phyloP scores from a whole-genome alignment of 2,888 invertebrate genomes.

The Calameuta idolon region DNA sequence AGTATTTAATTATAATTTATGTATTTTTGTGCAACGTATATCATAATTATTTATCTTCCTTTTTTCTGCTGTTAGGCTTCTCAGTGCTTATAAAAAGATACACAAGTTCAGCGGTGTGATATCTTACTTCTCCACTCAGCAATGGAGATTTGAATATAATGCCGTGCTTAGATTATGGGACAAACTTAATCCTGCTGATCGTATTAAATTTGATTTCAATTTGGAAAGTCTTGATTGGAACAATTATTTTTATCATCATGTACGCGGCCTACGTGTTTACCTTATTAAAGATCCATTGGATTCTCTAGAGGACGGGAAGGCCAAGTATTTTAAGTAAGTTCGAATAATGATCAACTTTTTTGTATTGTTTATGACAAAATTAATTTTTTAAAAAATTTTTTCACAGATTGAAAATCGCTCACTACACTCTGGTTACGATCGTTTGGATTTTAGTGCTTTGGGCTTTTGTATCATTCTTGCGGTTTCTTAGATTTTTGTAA shows the following conservation, averaged over 20 bases:
- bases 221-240: constrained; percentile 80
- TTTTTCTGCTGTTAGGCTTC: constrained; percentile 70
- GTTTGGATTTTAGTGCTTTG: not conserved
- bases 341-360: not conserved
- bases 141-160: constrained; percentile 79
- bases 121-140: constrained; percentile 81
- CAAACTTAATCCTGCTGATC: constrained; percentile 71
- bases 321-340: constrained; percentile 59
- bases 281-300: constrained; percentile 81
- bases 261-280: constrained; percentile 79
- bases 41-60: constrained; percentile 12
- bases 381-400: constrained; percentile 10
- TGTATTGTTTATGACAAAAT: constrained; percentile 5
- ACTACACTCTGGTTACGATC: not conserved
- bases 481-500: not conserved
- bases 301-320: constrained; percentile 74
- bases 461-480: not conserved
- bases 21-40: not conserved
- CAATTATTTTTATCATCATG: constrained; percentile 74
- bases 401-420: constrained; percentile 42
- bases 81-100: constrained; percentile 79
- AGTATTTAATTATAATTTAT: not conserved
- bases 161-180: constrained; percentile 74
- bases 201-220: constrained; percentile 77
- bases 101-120: constrained; percentile 78